Evolutionary conservation across 53 echinoderm and acorn worm genomes (phyloP).

Genomic region (Holothuria scabra): DNA sequence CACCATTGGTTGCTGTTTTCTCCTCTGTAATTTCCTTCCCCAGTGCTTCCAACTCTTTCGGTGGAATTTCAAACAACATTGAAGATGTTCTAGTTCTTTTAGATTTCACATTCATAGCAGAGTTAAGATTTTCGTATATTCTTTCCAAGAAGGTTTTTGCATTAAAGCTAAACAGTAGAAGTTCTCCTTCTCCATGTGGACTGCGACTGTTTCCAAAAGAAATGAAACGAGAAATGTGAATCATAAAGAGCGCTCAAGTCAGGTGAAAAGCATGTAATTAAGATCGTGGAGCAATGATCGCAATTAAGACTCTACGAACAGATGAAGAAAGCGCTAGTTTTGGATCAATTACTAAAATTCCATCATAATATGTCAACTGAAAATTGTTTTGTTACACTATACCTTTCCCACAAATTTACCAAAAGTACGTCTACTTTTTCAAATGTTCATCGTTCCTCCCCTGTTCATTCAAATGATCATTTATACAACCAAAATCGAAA

Average conservation of each 20-base stretch:
- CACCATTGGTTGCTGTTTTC: slow-evolving; percentile 18
- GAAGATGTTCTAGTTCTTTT: slow-evolving; percentile 73
- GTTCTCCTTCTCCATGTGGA: slow-evolving; percentile 78
- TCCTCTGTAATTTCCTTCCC: slow-evolving; percentile 65
- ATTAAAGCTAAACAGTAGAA: slow-evolving; percentile 65
- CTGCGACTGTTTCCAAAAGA: slow-evolving; percentile 66
- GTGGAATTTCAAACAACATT: slow-evolving; percentile 89
- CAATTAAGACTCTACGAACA: too few relatives aligned
- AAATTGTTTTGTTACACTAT: too few relatives aligned
- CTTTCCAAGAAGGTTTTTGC: slow-evolving; percentile 75
- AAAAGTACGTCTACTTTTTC: too few relatives aligned
- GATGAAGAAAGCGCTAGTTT: too few relatives aligned
- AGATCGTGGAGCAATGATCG: neutral
- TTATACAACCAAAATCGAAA: too few relatives aligned
- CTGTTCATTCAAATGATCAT: too few relatives aligned
- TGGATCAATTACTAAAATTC: too few relatives aligned
- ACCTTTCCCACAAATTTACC: too few relatives aligned
- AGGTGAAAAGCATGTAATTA: neutral
- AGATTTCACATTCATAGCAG: slow-evolving; percentile 77
- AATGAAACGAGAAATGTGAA: neutral
- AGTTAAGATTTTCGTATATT: slow-evolving; percentile 74
- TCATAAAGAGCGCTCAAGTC: neutral
- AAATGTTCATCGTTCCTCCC: too few relatives aligned
- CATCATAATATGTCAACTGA: too few relatives aligned
- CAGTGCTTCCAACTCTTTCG: slow-evolving; percentile 78